Evolutionary conservation across 2,113 vertebrate species (phyloP), one percentile per base, ranked within the genome.

Genomic region (Myodes glareolus): DNA sequence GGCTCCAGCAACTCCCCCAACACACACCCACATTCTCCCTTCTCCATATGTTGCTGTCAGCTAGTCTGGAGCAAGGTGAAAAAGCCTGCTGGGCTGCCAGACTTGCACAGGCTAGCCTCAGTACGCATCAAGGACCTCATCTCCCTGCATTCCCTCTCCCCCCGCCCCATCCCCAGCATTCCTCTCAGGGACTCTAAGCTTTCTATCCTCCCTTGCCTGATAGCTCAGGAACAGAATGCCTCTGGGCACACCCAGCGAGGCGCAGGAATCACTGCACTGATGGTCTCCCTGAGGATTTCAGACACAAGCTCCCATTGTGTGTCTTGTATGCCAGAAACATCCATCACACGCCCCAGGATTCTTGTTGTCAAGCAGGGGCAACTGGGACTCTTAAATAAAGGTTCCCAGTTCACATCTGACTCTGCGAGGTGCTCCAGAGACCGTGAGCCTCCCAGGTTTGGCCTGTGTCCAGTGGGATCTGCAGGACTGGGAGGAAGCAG

Each of bases 241-340:
- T 97, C 91, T 25, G 33, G 94, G 52, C 33, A 42, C 65, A 33
- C 55, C 0, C 77, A 70, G 61, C 45, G 70, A 94, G 85, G 82
- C 92, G 39, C 33, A 42, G n/a, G 94, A 76, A 90, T 84, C 55
- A 58, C 39, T 67, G 65, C 65, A 58, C 80, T 88, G 97, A 89
- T 93, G 80, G 36, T 29, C 89, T 70, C 31, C 0, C 67, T 63
- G 36, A 97, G 96, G 88, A 91, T 33, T 58, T 67, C 86, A 73
- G 50, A 91, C 21, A 92, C 2, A 52, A 91, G 11, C 47, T 63
- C 58, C 87, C 86, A 95, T 80, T 65, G 94, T 94, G 86, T 91
- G 88, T 72, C 75, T 76, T 75, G 47, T 88, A n/a, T 21, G 85
- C 93, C 55, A 93, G 93, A 52, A 94, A 88, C 63, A 39, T 91